Percentiles rank a stretch among this genome's conserved stretches.
Conservation (phyloP, 2,797 vertebrate species). For the Sebastolobus altivelis region DNA sequence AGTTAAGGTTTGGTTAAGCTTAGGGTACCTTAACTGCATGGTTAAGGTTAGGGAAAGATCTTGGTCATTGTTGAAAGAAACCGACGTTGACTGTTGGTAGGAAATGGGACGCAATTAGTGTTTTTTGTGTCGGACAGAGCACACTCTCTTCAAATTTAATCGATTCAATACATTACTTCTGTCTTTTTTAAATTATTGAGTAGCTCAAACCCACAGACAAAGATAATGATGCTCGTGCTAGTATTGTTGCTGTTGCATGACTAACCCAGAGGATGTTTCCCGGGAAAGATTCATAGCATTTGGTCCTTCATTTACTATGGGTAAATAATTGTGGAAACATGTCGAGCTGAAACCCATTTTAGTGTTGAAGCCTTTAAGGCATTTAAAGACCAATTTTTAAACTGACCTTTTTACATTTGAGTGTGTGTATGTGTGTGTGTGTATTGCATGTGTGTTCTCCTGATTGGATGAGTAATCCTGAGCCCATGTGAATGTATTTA, state of each 20-base stretch:
- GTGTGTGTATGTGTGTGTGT: neutral
- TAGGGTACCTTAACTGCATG: no score
- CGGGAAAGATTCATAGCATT: neutral
- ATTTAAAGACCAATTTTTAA: conserved; percentile 23
- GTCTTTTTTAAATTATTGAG: neutral
- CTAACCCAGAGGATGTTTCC: neutral
- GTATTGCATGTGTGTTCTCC: conserved; percentile 33
- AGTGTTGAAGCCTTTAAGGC: neutral
- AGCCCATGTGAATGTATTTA: conserved; percentile 76
- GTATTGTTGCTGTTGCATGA: neutral
- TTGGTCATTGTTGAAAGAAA: neutral
- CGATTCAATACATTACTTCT: neutral
- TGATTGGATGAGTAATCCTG: conserved; percentile 43
- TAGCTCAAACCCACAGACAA: neutral
- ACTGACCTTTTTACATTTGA: conserved; percentile 11
- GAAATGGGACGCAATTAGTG: neutral
- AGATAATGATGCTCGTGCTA: neutral
- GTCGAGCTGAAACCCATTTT: conserved; percentile 11
- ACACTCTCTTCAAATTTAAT: neutral
- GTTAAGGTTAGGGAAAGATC: neutral
- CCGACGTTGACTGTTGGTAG: neutral
- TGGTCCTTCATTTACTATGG: neutral
- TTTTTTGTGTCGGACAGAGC: neutral
- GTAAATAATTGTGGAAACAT: conserved; percentile 11
- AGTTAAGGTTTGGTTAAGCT: neutral